Evolutionary conservation across 2,888 invertebrate species (phyloP).

Genomic region (Cephus pulcher): DNA sequence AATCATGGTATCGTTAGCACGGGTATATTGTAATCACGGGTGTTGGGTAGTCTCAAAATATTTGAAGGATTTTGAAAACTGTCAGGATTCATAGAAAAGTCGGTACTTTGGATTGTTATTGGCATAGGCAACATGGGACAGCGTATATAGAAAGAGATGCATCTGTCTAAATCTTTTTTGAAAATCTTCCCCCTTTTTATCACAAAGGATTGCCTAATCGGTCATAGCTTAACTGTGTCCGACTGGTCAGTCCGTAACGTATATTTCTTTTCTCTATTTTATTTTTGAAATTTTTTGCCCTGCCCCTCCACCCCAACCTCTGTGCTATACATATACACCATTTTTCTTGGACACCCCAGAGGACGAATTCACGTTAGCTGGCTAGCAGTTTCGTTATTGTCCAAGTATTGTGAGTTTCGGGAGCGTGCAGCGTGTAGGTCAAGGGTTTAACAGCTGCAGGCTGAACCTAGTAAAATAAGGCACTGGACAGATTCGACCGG

Average conservation of each 20-base stretch:
- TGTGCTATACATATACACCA: conserved; percentile 19
- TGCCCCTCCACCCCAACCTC: too few species aligned
- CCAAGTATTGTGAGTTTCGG: conserved; percentile 31
- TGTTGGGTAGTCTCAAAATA: too few species aligned
- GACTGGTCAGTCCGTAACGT: conserved; percentile 33
- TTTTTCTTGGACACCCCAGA: conserved; percentile 11
- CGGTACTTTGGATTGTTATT: too few species aligned
- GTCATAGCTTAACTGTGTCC: conserved; percentile 21
- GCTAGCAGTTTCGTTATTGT: too few species aligned
- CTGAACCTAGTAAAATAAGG: conserved; percentile 18
- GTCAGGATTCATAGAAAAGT: too few species aligned
- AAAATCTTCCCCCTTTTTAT: background rate
- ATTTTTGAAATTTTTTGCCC: conserved; percentile 7
- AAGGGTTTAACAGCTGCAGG: conserved; percentile 56
- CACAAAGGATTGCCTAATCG: conserved; percentile 19
- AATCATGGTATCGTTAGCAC: too few species aligned
- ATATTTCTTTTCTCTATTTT: conserved; percentile 18
- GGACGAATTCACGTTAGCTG: too few species aligned
- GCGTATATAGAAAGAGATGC: too few species aligned
- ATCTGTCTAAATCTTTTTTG: too few species aligned
- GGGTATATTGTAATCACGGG: too few species aligned
- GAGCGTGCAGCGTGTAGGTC: conserved; percentile 42
- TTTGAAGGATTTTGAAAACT: too few species aligned
- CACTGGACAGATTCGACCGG: conserved; percentile 32
- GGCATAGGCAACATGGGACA: too few species aligned